phyloP scores from a whole-genome alignment of 2,797 vertebrate genomes.

The Onychomys leucogaster region DNA sequence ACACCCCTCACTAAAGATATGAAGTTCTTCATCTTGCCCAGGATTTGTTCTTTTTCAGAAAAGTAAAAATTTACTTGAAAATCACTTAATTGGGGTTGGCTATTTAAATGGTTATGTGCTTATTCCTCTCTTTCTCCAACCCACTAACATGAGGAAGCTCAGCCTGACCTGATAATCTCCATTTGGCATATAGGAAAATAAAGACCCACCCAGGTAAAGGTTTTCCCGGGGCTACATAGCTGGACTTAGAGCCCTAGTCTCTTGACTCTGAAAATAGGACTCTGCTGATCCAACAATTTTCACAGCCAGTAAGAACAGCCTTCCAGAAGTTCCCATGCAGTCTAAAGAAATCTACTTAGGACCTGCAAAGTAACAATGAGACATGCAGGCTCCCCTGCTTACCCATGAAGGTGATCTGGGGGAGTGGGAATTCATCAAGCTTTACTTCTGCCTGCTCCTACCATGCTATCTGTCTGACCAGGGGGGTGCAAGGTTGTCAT shows the following conservation, averaged over 20 bases:
- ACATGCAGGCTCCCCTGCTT: not conserved
- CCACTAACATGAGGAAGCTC: not conserved
- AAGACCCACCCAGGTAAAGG: not conserved
- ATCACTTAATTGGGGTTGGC: slow-evolving; percentile 20
- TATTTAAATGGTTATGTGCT: slow-evolving; percentile 18
- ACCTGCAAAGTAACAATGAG: not conserved
- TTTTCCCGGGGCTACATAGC: slow-evolving; percentile 21
- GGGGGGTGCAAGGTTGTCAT: not conserved
- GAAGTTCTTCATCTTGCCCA: slow-evolving; percentile 18
- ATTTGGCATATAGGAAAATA: slow-evolving; percentile 45
- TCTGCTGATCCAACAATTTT: not conserved
- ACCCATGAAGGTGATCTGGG: not conserved
- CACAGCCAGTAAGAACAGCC: slow-evolving; percentile 4
- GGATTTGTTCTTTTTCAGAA: not conserved
- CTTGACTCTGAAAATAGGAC: not conserved
- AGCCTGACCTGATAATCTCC: not conserved
- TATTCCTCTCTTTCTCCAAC: slow-evolving; percentile 49
- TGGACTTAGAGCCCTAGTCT: not conserved
- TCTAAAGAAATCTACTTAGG: not conserved
- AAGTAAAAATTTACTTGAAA: not conserved
- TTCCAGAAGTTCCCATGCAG: not conserved
- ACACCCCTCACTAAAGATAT: not conserved
- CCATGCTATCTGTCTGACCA: not conserved
- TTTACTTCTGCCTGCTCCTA: not conserved
- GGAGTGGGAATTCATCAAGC: not conserved